phyloP scores from a whole-genome alignment of 2,113 vertebrate species.

The Raja brachyura region DNA sequence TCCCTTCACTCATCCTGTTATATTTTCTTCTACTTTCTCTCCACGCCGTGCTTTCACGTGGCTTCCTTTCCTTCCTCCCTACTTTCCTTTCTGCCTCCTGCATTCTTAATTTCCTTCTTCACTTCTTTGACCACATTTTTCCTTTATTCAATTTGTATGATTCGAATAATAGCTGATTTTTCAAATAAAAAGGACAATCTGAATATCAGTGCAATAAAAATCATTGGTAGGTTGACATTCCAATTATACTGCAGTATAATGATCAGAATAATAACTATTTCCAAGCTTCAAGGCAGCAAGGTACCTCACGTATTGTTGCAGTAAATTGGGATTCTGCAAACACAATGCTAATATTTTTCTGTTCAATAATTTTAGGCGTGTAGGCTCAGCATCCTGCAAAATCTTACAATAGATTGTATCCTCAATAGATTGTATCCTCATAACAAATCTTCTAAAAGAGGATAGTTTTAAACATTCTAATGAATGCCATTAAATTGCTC shows the following conservation, averaged over 20 bases:
- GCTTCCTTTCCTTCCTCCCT: too few relatives aligned
- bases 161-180: too few relatives aligned
- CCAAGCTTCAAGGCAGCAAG: neutral
- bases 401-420: neutral
- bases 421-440: neutral
- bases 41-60: too few relatives aligned
- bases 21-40: too few relatives aligned
- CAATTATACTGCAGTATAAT: neutral
- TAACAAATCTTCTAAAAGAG: neutral
- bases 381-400: neutral
- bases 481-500: neutral
- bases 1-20: too few relatives aligned
- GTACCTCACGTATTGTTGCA: neutral
- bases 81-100: too few relatives aligned
- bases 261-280: neutral
- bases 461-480: neutral
- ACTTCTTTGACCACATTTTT: too few relatives aligned
- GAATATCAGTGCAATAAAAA: too few relatives aligned
- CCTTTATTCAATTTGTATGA: too few relatives aligned
- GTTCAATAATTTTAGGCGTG: neutral
- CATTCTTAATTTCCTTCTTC: too few relatives aligned
- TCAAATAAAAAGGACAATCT: too few relatives aligned
- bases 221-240: too few relatives aligned
- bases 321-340: neutral
- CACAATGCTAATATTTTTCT: neutral